A percentile compares a stretch with the other conserved stretches of the same genome.
These are phyloP conservation scores for Polyergus mexicanus DNA, from an alignment of 1,140 invertebrate species.

Conservation along the genomic window DNA sequence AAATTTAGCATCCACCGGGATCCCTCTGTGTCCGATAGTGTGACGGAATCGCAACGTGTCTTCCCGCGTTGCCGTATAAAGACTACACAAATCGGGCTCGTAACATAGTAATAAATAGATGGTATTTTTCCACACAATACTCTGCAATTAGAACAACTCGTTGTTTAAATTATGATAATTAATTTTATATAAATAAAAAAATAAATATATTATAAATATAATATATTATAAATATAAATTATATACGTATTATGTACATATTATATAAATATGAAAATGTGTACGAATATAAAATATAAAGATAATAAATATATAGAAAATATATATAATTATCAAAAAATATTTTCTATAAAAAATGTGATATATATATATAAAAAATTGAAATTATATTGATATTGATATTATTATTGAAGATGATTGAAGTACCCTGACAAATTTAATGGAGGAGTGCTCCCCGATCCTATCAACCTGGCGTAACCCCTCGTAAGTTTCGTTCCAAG, in stretches of 20 bases:
- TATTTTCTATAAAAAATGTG: neutral
- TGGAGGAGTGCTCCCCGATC: neutral
- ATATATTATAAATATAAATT: neutral
- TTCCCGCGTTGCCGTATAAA: slow-evolving; percentile 64
- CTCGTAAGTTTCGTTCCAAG: slow-evolving; percentile 38
- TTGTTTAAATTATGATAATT: neutral
- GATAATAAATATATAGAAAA: neutral
- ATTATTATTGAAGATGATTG: neutral
- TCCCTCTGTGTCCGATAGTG: slow-evolving; percentile 54
- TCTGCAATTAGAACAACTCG: slow-evolving; percentile 59
- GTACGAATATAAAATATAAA: too few species aligned
- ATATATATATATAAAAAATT: neutral
- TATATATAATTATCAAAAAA: neutral
- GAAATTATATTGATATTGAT: neutral
- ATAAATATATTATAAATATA: neutral
- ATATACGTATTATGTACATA: too few species aligned
- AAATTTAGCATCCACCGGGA: slow-evolving; percentile 74
- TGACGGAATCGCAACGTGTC: slow-evolving; percentile 63
- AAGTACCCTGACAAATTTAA: slow-evolving; percentile 71
- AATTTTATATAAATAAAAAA: neutral
- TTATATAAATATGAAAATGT: too few species aligned
- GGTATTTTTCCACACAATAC: slow-evolving; percentile 66
- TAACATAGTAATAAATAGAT: slow-evolving; percentile 76
- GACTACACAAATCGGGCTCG: slow-evolving; percentile 54
- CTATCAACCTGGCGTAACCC: slow-evolving; percentile 38